phyloP scores from a whole-genome alignment of 2,888 invertebrate species.

The Andrena bicolor region DNA sequence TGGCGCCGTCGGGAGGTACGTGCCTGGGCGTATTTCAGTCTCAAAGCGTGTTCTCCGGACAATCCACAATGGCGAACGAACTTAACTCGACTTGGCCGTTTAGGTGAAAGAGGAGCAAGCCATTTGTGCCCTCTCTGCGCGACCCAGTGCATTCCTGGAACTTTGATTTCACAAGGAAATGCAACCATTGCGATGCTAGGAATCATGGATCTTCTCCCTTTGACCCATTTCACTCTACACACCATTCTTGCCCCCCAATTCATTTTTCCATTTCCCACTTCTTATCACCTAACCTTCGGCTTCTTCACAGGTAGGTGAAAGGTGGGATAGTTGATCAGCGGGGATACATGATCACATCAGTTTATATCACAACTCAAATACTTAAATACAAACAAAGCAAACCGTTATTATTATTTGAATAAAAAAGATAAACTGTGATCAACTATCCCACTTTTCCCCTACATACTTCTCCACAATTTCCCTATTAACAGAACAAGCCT shows the following conservation, averaged over 20 bases:
- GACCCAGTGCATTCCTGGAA: conserved; percentile 33
- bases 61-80: conserved; percentile 42
- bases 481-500: neutral
- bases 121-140: conserved; percentile 15
- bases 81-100: conserved; percentile 44
- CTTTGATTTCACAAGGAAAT: conserved; percentile 45
- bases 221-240: neutral
- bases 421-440: too few relatives aligned
- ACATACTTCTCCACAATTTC: too few relatives aligned
- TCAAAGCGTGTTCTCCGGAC: conserved; percentile 31
- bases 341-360: too few relatives aligned
- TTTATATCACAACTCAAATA: too few relatives aligned
- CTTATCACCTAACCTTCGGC: too few relatives aligned
- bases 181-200: conserved; percentile 18
- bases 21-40: conserved; percentile 48
- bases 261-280: neutral
- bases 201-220: neutral
- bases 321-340: too few relatives aligned
- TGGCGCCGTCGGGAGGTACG: conserved; percentile 21
- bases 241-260: neutral
- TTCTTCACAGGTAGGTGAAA: too few relatives aligned
- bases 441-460: too few relatives aligned
- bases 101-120: conserved; percentile 38
- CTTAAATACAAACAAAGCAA: too few relatives aligned
- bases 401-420: too few relatives aligned